Percentiles rank a stretch among this genome's conserved stretches.
These are phyloP conservation scores for Cynopterus sphinx DNA, from an alignment of 2,797 vertebrate species.

Conservation along the genomic window DNA sequence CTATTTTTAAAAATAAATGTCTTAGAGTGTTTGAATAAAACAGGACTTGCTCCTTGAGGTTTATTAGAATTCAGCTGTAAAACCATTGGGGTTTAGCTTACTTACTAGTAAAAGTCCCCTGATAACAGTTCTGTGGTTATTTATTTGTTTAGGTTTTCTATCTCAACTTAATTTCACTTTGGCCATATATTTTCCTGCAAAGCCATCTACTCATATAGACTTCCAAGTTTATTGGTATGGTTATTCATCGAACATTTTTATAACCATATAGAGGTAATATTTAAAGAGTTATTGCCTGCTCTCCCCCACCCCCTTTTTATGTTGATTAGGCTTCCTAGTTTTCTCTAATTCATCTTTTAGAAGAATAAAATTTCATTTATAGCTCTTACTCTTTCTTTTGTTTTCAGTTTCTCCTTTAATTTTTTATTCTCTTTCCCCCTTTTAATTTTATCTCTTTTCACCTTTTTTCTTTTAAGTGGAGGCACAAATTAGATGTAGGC, in stretches of 20 bases:
- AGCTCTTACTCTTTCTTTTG: background rate
- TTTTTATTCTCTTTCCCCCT: background rate
- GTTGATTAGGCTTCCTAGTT: background rate
- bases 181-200: background rate
- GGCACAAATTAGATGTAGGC: background rate
- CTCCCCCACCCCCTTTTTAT: background rate
- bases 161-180: background rate
- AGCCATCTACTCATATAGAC: background rate
- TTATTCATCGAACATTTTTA: background rate
- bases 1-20: background rate
- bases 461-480: background rate
- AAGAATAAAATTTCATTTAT: slow-evolving; percentile 33
- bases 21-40: background rate
- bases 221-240: background rate
- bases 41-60: background rate
- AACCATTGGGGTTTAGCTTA: background rate
- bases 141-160: background rate
- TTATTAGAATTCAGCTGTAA: background rate
- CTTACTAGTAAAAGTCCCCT: background rate
- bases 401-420: slow-evolving; percentile 5
- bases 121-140: background rate
- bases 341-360: slow-evolving; percentile 1
- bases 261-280: background rate
- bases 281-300: background rate
- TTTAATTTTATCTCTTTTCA: background rate